Base-by-base conservation (phyloP, 1,140 invertebrate genomes). In the Caenorhabditis inopinata region DNA sequence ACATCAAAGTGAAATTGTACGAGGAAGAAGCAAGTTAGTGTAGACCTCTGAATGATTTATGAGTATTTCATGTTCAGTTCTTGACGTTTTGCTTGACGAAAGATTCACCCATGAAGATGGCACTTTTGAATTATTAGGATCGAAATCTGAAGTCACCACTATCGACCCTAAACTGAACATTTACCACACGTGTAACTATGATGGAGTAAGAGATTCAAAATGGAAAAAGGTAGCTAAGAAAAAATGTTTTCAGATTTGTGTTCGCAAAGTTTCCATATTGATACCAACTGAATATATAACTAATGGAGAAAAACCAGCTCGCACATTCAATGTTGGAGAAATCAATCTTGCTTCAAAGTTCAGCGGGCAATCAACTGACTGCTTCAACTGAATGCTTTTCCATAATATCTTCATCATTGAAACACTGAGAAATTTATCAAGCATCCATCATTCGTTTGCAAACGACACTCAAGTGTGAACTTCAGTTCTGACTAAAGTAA, bases 1-100 rank as follows among this genome's bases (percentile, higher is more conserved):
- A 82, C 29, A 79, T 85, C 18, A 87, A 88, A 79, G 83, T 87
- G 25, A 87, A 87, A 80, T 49, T 87, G 45, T 87, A 87, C 78
- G 85, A 87, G 68, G 83, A 82, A 32, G 82, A 83, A 47, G 42
- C 73, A 38, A 76, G 82, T 81, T 46, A 76, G 79, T 81, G 45
- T 21, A 68, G 27, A 42, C 58, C 32, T 11, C 58, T 38, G 32
- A 68, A 68, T 38, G 58, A 68, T 68, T 68, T 68, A 68, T 68
- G 58, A 68, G 58, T 68, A 25, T 38, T 58, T 68, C n/a, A 29
- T 25, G 32, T 68, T 68, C 32, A 68, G 58, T 68, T 68, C 76
- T 78, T 25, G 76, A 78, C 32, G 49, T 58, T 6, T 38, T 78
- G 1, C 47, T 78, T 1, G 76, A 78, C 32, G 76, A 78, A 21